phyloP scores from a whole-genome alignment of 2,888 invertebrate species.

The Pseudococcus jackbeardsleyi region DNA sequence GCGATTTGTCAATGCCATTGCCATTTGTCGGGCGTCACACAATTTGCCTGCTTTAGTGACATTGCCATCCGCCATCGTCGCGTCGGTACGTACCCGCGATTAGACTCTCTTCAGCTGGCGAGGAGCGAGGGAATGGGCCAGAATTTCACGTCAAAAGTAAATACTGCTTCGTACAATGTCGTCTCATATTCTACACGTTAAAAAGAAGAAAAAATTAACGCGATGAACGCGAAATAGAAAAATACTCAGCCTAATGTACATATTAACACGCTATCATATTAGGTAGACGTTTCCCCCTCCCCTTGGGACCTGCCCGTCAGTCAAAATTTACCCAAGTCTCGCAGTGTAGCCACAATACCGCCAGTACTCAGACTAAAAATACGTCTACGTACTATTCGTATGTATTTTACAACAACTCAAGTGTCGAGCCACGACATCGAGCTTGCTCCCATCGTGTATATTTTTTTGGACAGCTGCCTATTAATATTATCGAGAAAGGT shows the following conservation, averaged over 20 bases:
- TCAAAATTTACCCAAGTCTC: background rate
- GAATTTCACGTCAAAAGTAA: background rate
- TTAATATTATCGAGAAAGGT: slow-evolving; percentile 45
- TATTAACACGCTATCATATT: background rate
- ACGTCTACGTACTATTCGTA: background rate
- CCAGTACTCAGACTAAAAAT: background rate
- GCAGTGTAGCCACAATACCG: slow-evolving; percentile 10
- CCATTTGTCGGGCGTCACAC: slow-evolving; percentile 61
- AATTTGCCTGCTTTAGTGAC: slow-evolving; percentile 61
- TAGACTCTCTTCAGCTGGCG: background rate
- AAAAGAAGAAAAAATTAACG: background rate
- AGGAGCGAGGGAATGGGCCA: background rate
- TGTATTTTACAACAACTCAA: background rate
- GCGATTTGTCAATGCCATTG: slow-evolving; percentile 60
- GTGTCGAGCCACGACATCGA: slow-evolving; percentile 8
- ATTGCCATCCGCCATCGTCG: slow-evolving; percentile 33
- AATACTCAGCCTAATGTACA: background rate
- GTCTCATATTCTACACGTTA: background rate
- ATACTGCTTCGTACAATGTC: background rate
- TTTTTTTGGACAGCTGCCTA: slow-evolving; percentile 49
- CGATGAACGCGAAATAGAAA: background rate
- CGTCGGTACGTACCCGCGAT: background rate
- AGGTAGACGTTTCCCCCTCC: background rate
- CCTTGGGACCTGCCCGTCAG: background rate
- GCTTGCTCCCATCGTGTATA: background rate